phyloP scores from a whole-genome alignment of 2,113 vertebrate genomes.

The Suricata suricatta region DNA sequence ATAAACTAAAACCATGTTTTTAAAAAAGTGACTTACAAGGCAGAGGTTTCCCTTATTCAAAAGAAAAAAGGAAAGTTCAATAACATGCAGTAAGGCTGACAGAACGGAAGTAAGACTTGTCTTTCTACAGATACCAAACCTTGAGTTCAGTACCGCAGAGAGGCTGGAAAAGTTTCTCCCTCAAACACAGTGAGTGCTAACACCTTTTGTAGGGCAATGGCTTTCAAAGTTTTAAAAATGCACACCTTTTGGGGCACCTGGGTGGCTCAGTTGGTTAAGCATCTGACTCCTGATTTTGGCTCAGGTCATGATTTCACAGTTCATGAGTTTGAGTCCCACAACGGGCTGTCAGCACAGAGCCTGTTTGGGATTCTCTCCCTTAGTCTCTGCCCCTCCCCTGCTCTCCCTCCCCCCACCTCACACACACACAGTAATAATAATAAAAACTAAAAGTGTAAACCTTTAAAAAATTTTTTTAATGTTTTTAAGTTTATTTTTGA shows the following conservation, averaged over 20 bases:
- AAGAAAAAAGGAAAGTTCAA: not conserved
- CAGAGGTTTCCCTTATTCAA: not conserved
- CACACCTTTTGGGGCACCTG: not conserved
- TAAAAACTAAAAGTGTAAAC: too few relatives aligned
- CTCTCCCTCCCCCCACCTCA: too few relatives aligned
- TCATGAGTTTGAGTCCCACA: too few relatives aligned
- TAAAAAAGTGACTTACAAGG: not conserved
- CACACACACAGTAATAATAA: too few relatives aligned
- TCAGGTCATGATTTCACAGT: too few relatives aligned
- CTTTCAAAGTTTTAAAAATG: not conserved
- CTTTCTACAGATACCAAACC: not conserved
- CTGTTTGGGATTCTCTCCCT: too few relatives aligned
- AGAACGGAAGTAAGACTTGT: not conserved
- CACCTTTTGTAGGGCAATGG: not conserved
- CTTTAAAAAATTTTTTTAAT: too few relatives aligned
- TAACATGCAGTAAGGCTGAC: not conserved
- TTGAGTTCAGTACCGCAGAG: not conserved
- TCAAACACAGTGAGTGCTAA: not conserved
- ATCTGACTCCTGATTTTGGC: too few relatives aligned
- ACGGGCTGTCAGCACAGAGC: too few relatives aligned
- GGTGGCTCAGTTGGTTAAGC: too few relatives aligned
- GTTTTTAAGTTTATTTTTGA: too few relatives aligned
- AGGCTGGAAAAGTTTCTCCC: not conserved
- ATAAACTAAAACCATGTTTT: not conserved
- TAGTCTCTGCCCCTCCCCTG: too few relatives aligned